Evolutionary conservation across 2,888 invertebrate genomes (phyloP).

Genomic region (Cryptus armator): DNA sequence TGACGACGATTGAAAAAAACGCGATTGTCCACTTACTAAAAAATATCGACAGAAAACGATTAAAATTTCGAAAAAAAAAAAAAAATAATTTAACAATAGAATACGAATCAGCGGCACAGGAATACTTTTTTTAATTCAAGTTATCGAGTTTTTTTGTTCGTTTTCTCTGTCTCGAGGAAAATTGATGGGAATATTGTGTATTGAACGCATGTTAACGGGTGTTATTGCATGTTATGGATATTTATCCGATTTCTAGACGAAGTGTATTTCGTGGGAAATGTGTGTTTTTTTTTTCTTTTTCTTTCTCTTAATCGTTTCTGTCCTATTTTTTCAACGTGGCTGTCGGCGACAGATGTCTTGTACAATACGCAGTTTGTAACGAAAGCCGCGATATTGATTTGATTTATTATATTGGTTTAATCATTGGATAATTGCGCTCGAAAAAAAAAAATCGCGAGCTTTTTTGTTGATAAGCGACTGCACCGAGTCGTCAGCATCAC

Average conservation of each 20-base stretch:
- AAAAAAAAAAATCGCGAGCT: neutral
- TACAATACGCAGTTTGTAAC: neutral
- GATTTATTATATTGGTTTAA: neutral
- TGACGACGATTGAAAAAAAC: neutral
- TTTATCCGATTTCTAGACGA: constrained; percentile 29
- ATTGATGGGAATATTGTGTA: neutral
- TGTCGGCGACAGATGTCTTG: constrained; percentile 9
- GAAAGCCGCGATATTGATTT: constrained; percentile 9
- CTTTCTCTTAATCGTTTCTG: constrained; percentile 6
- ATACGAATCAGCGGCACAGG: neutral
- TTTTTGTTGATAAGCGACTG: neutral
- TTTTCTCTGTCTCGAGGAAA: neutral
- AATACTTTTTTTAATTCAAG: neutral
- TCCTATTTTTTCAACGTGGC: constrained; percentile 38
- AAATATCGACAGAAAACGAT: constrained; percentile 44
- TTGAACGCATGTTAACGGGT: neutral
- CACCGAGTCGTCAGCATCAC: neutral
- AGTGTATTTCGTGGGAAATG: neutral
- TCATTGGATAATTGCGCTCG: neutral
- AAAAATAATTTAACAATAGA: constrained; percentile 11
- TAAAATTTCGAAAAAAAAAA: constrained; percentile 15
- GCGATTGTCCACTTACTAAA: constrained; percentile 25
- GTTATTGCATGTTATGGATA: constrained; percentile 14
- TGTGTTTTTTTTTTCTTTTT: constrained; percentile 4
- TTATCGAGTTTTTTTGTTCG: constrained; percentile 19